Evolutionary conservation across 1,140 invertebrate species (phyloP).

Genomic region (Whitmania pigra): DNA sequence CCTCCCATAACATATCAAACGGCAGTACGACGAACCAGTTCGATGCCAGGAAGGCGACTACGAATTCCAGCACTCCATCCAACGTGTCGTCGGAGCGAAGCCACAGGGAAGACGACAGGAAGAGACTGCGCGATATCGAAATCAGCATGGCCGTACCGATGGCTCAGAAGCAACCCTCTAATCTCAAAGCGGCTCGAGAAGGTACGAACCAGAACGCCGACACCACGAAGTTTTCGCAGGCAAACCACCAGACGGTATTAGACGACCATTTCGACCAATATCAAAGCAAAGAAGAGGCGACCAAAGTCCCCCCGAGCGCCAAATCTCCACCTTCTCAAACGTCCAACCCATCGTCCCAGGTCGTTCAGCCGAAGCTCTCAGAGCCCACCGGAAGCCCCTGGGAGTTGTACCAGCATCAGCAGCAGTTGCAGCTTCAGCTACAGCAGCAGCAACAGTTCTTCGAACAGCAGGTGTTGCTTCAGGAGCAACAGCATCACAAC

Average conservation of each 20-base stretch:
- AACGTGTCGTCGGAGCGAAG: neutral
- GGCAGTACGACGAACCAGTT: neutral
- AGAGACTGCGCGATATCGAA: conserved; percentile 33
- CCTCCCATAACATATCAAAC: too few relatives aligned
- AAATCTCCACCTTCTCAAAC: conserved; percentile 48
- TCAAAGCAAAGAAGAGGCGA: conserved; percentile 35
- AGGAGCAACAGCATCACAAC: neutral
- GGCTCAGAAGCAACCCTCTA: conserved; percentile 41
- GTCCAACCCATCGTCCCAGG: conserved; percentile 29
- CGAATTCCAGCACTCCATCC: neutral
- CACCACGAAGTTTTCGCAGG: conserved; percentile 23
- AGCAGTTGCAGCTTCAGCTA: conserved; percentile 22
- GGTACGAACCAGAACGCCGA: too few relatives aligned
- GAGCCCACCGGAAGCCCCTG: conserved; percentile 19
- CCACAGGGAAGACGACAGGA: conserved; percentile 31
- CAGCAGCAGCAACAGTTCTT: neutral
- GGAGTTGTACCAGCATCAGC: conserved; percentile 10
- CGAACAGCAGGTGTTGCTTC: neutral
- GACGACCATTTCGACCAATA: conserved; percentile 78
- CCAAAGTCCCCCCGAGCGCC: conserved; percentile 25
- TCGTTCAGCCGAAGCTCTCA: conserved; percentile 1
- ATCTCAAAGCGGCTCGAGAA: neutral
- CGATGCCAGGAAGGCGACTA: too few relatives aligned
- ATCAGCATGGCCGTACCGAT: conserved; percentile 31
- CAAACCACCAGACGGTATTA: conserved; percentile 42